Evolutionary conservation across 1,140 invertebrate species (phyloP).

Genomic region (Drosophila tropicalis): DNA sequence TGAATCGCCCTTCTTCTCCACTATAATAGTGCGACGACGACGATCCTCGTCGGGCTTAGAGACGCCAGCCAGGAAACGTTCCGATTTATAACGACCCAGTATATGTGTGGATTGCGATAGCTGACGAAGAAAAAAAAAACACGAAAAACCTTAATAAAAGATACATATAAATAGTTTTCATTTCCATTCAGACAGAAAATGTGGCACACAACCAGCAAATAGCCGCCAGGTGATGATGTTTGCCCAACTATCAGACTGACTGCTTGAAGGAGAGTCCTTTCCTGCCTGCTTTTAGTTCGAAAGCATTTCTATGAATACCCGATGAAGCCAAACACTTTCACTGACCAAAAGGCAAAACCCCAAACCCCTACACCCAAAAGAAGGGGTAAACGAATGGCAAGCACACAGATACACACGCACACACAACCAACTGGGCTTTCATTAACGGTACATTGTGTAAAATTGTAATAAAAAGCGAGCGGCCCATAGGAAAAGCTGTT

Average conservation of each 20-base stretch:
- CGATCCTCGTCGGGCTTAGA: slow-evolving; percentile 93
- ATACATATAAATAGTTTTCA: slow-evolving; percentile 11
- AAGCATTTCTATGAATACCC: slow-evolving; percentile 69
- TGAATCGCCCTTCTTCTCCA: slow-evolving; percentile 95
- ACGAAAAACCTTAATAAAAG: background rate
- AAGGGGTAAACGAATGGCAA: slow-evolving; percentile 36
- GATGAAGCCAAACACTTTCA: slow-evolving; percentile 73
- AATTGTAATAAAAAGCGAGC: slow-evolving; percentile 36
- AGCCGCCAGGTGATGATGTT: slow-evolving; percentile 27
- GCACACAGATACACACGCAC: slow-evolving; percentile 37
- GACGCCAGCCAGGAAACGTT: slow-evolving; percentile 86
- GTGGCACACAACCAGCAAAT: slow-evolving; percentile 3
- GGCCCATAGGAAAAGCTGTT: slow-evolving; percentile 36
- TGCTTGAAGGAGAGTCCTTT: slow-evolving; percentile 31
- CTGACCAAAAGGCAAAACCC: slow-evolving; percentile 20
- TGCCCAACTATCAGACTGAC: slow-evolving; percentile 40
- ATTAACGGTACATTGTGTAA: slow-evolving; percentile 58
- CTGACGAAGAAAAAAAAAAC: slow-evolving; percentile 37
- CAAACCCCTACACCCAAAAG: background rate
- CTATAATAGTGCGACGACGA: slow-evolving; percentile 93
- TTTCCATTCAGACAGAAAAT: background rate
- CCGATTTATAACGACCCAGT: slow-evolving; percentile 92
- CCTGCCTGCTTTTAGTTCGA: slow-evolving; percentile 44
- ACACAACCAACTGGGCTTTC: slow-evolving; percentile 39
- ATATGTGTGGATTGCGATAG: slow-evolving; percentile 85